phyloP scores from a whole-genome alignment of 2,797 vertebrate species.

The Chloroceryle inda region DNA sequence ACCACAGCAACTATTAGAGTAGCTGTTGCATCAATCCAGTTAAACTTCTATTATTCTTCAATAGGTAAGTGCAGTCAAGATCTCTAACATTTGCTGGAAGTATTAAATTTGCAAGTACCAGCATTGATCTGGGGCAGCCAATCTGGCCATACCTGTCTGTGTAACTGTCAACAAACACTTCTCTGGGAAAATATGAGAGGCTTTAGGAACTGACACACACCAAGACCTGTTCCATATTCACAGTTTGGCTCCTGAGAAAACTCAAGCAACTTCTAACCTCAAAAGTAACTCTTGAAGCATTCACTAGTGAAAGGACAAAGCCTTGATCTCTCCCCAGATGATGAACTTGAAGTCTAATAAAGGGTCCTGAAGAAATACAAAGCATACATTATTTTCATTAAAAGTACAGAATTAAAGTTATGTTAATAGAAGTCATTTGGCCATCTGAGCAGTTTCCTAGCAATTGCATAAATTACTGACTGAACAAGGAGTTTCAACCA shows the following conservation, averaged over 20 bases:
- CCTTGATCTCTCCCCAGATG: background rate
- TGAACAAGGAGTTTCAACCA: conserved; percentile 25
- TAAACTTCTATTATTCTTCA: background rate
- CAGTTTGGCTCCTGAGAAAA: background rate
- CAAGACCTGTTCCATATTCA: background rate
- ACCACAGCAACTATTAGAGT: background rate
- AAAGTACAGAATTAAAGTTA: conserved; percentile 41
- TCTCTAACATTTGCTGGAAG: background rate
- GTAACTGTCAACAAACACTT: background rate
- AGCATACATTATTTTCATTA: conserved; percentile 8
- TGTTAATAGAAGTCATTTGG: conserved; percentile 47
- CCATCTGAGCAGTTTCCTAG: conserved; percentile 14
- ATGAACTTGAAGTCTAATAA: background rate
- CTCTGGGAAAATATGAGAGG: background rate
- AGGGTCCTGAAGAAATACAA: background rate
- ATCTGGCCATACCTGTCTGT: background rate
- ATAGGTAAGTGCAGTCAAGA: background rate
- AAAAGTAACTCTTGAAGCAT: background rate
- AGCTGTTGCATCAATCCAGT: background rate
- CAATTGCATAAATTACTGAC: conserved; percentile 42
- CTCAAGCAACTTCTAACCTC: background rate
- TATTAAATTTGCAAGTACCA: background rate
- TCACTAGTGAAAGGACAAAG: background rate
- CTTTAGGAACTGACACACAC: background rate
- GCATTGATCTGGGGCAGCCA: background rate